Conservation (phyloP, 2,888 invertebrate species). For the Eupithecia exiguata region DNA sequence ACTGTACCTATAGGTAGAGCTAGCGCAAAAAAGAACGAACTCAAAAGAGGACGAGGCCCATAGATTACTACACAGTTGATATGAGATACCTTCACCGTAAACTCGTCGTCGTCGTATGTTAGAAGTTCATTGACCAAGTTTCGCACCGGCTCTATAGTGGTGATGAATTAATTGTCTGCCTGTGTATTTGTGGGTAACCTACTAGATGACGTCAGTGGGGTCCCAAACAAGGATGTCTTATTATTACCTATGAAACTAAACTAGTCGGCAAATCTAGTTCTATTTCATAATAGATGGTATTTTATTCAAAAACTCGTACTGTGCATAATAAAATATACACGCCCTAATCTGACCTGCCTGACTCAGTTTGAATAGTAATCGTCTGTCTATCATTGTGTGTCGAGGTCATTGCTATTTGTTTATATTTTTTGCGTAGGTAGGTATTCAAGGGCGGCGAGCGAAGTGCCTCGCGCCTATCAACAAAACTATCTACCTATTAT, state of each 20-base stretch:
- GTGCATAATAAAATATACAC: constrained; percentile 66
- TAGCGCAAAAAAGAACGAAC: not conserved
- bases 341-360: constrained; percentile 80
- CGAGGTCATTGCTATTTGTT: constrained; percentile 81
- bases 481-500: not conserved
- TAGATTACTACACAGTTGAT: not conserved
- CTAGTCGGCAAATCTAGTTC: constrained; percentile 78
- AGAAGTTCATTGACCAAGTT: constrained; percentile 75
- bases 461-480: constrained; percentile 26
- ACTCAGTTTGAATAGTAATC: constrained; percentile 68
- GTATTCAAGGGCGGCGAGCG: constrained; percentile 68
- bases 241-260: constrained; percentile 60
- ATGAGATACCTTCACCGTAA: constrained; percentile 14
- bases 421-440: constrained; percentile 65
- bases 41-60: not conserved
- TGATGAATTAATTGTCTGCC: constrained; percentile 78
- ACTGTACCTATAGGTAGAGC: no score
- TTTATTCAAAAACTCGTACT: constrained; percentile 71
- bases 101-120: constrained; percentile 5
- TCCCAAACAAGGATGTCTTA: constrained; percentile 61
- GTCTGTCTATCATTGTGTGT: constrained; percentile 74
- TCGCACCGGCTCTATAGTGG: constrained; percentile 67
- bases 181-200: constrained; percentile 83
- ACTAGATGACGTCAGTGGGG: constrained; percentile 78
- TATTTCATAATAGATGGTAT: constrained; percentile 59